phyloP scores from a whole-genome alignment of 2,888 invertebrate genomes.

The Harpalus rufipes region DNA sequence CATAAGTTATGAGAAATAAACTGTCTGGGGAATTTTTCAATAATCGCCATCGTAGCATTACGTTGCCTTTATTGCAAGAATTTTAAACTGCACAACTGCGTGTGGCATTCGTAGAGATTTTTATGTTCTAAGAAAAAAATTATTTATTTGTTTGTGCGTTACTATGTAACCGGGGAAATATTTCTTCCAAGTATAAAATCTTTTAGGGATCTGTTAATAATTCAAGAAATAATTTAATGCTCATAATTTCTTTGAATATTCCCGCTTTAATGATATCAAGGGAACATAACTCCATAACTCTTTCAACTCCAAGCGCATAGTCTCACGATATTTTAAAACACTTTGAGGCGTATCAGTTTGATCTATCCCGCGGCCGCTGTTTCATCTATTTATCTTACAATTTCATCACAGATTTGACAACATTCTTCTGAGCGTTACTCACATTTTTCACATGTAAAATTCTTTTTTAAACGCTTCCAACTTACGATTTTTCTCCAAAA shows the following conservation, averaged over 20 bases:
- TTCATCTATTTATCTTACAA: slow-evolving; percentile 54
- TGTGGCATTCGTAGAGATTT: slow-evolving; percentile 40
- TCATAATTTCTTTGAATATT: slow-evolving; percentile 55
- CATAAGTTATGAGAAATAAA: slow-evolving; percentile 63
- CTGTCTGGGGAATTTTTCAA: slow-evolving; percentile 63
- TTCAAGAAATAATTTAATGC: slow-evolving; percentile 57
- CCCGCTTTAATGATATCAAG: slow-evolving; percentile 50
- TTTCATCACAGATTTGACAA: slow-evolving; percentile 56
- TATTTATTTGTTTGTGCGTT: slow-evolving; percentile 39
- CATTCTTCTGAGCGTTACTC: slow-evolving; percentile 56
- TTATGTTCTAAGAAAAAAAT: slow-evolving; percentile 17
- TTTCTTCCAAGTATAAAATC: slow-evolving; percentile 29
- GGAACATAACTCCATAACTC: slow-evolving; percentile 48
- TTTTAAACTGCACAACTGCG: slow-evolving; percentile 57
- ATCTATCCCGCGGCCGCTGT: slow-evolving; percentile 42
- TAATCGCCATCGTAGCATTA: slow-evolving; percentile 47
- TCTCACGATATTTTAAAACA: slow-evolving; percentile 59
- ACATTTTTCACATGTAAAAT: slow-evolving; percentile 54
- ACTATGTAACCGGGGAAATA: slow-evolving; percentile 20
- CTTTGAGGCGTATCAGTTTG: slow-evolving; percentile 41
- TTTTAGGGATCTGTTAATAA: slow-evolving; percentile 37
- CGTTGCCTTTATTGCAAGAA: slow-evolving; percentile 56
- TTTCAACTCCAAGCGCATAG: slow-evolving; percentile 8
- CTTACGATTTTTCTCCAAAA: slow-evolving; percentile 47
- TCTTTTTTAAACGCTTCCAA: slow-evolving; percentile 59